Evolutionary conservation across 2,797 vertebrate species (phyloP).

Genomic region (Scolopax rusticola): DNA sequence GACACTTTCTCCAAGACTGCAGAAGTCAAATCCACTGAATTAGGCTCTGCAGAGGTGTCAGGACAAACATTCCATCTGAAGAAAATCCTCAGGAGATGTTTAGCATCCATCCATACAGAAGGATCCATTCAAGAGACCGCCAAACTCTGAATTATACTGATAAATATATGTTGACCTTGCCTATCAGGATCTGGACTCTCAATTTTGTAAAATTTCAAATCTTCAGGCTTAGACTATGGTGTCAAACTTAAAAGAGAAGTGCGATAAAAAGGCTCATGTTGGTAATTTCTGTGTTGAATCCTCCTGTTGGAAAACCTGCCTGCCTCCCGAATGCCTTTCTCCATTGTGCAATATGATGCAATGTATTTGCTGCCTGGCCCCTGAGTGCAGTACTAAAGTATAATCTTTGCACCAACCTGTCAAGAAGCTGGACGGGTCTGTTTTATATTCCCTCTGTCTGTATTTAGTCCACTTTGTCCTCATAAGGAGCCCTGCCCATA

Average conservation of each 20-base stretch:
- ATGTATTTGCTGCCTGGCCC: neutral
- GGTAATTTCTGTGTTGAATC: neutral
- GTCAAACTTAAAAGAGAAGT: neutral
- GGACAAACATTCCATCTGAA: neutral
- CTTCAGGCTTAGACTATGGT: neutral
- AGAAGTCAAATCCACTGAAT: neutral
- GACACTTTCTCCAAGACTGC: neutral
- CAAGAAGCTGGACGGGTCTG: neutral
- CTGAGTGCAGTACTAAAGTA: neutral
- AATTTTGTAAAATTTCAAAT: neutral
- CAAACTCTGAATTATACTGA: neutral
- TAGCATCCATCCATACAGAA: neutral
- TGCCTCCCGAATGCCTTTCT: neutral
- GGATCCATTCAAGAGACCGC: neutral
- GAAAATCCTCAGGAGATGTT: neutral
- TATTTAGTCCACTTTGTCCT: neutral
- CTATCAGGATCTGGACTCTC: accelerated
- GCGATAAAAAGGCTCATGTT: neutral
- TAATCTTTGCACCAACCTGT: neutral
- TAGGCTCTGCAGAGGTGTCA: neutral
- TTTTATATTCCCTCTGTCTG: neutral
- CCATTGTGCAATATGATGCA: neutral
- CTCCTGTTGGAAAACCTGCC: neutral
- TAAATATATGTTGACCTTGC: neutral
- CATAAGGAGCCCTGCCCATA: neutral